phyloP scores from a whole-genome alignment of 2,113 vertebrate genomes.

The Electrona antarctica region DNA sequence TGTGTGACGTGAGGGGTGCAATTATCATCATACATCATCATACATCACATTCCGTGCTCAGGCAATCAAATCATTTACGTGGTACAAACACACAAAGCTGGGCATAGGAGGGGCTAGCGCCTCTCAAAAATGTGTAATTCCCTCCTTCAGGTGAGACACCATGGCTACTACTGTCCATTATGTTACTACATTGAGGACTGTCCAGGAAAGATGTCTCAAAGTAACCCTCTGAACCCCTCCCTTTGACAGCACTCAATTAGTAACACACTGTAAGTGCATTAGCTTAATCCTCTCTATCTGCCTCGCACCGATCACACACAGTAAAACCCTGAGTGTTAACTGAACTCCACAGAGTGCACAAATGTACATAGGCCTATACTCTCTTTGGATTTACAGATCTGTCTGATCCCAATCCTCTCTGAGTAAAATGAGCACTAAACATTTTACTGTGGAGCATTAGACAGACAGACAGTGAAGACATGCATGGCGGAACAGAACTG shows the following conservation, averaged over 20 bases:
- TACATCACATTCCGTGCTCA: no score
- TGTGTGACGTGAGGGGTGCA: no score
- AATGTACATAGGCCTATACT: no score
- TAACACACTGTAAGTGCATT: slow-evolving; percentile 79
- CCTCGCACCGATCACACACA: slow-evolving; percentile 52
- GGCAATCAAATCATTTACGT: no score
- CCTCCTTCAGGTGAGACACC: background rate
- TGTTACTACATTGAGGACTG: slow-evolving; percentile 25
- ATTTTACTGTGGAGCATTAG: slow-evolving; percentile 27
- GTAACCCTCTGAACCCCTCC: slow-evolving; percentile 49
- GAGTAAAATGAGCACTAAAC: no score
- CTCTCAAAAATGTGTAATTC: background rate
- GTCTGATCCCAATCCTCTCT: no score
- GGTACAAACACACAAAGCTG: no score
- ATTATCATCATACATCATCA: no score
- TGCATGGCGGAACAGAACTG: slow-evolving; percentile 33
- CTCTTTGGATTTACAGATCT: no score
- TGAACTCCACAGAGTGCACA: no score
- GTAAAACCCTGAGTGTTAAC: no score
- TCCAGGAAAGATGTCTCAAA: slow-evolving; percentile 36
- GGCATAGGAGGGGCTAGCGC: no score
- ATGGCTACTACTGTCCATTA: slow-evolving; percentile 17
- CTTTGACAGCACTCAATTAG: slow-evolving; percentile 47
- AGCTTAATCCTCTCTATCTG: slow-evolving; percentile 84
- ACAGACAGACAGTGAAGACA: slow-evolving; percentile 45